phyloP scores from a whole-genome alignment of 2,113 vertebrate genomes.

The Pseudopipra pipra region DNA sequence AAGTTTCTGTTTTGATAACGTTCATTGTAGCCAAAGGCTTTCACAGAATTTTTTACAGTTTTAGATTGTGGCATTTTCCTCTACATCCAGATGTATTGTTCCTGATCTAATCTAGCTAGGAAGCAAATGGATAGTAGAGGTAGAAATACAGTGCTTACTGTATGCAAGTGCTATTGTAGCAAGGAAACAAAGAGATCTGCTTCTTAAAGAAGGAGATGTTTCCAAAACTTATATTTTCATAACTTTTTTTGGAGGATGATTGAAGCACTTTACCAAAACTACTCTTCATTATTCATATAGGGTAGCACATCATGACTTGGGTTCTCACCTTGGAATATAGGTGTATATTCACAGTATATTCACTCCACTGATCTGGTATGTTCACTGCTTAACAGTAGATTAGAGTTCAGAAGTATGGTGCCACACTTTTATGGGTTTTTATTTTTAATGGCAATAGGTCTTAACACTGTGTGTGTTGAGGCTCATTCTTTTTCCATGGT shows the following conservation, averaged over 20 bases:
- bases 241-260: conserved; percentile 17
- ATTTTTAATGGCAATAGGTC: conserved; percentile 17
- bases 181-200: conserved; percentile 53
- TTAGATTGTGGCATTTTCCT: conserved; percentile 27
- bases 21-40: conserved; percentile 39
- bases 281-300: conserved; percentile 15
- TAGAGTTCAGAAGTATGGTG: neutral
- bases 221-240: conserved; percentile 60
- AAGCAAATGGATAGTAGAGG: conserved; percentile 16
- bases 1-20: conserved; percentile 36
- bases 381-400: neutral
- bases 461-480: neutral
- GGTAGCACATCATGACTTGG: neutral
- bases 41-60: neutral
- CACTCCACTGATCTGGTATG: neutral
- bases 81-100: neutral
- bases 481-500: neutral
- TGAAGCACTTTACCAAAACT: conserved; percentile 69
- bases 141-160: conserved; percentile 13
- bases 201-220: conserved; percentile 65
- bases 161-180: conserved; percentile 42
- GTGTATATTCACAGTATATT: neutral
- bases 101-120: neutral
- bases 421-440: neutral
- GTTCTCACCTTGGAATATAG: neutral